Evolutionary conservation across 2,113 vertebrate genomes (phyloP), one percentile per base, ranked within the genome.

Genomic region (Hirundichthys speculiger): DNA sequence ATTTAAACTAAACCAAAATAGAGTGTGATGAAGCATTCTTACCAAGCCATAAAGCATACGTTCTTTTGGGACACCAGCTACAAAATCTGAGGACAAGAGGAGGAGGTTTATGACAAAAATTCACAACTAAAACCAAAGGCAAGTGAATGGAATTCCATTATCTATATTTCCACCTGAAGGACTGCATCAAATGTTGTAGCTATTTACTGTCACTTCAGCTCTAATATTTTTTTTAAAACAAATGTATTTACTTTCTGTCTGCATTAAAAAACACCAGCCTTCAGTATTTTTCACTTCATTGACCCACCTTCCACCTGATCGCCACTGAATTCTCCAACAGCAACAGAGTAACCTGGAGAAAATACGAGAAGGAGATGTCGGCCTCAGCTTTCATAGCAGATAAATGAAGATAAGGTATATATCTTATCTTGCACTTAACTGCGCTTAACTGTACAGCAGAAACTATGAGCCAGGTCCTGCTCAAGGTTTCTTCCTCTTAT

Each of bases 271-370:
- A 16, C 20, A 1, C 5, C n/a, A 20, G 45, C 5, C 27, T 9
- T 27, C 18, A 13, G 30, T 21, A 16, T 52, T 20, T 15, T 19
- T n/a, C 6, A 13, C 22, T 66, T 41, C 24, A 47, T 56, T 48
- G 51, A 55, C 90, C 90, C 41, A 96, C 96, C 96, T 93, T 97
- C 95, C n/a, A 83, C 83, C 46, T 88, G 38, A 77, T 96, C 95
- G 0, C 93, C 93, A 73, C 83, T 97, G 82, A 97, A 97, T 76
- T 97, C 94, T n/a, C 96, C 96, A 34, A 94, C 94, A 40, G 95
- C 92, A 53, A 97, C 88, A 40, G 96, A 95, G 58, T 97, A 97
- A 24, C 96, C 96, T 97, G 72, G 13, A 22, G 38, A 59, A 38
- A 54, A 16, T 9, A 61, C 3, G 25, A 40, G 12, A 62, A 19